Percentiles rank a stretch among this genome's conserved stretches.
Evolutionary conservation across 2,113 vertebrate species (phyloP).

Genomic region (Pardalotus punctatus): DNA sequence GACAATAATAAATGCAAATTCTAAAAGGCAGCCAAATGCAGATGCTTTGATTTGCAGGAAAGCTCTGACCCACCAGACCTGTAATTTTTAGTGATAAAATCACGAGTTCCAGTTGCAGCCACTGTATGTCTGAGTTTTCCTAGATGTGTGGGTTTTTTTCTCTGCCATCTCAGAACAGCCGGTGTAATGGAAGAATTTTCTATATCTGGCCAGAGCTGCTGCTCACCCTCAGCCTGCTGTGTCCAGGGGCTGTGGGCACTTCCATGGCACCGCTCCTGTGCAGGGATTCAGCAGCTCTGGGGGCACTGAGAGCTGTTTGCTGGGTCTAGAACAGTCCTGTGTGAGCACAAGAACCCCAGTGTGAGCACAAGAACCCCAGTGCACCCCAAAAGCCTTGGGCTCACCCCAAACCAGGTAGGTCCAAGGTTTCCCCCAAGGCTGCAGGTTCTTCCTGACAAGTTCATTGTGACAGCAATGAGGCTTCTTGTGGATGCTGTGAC

Average conservation of each 20-base stretch:
- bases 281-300: not conserved
- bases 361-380: too few species aligned
- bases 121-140: not conserved
- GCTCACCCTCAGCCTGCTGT: not conserved
- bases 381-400: not conserved
- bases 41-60: not conserved
- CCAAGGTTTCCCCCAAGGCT: not conserved
- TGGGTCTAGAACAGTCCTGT: not conserved
- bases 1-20: not conserved
- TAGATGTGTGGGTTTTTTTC: not conserved
- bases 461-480: not conserved
- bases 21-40: not conserved
- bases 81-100: not conserved
- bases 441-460: not conserved
- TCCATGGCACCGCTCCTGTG: not conserved
- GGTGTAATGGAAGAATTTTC: not conserved
- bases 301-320: not conserved
- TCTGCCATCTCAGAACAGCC: not conserved
- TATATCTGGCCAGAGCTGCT: not conserved
- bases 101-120: not conserved
- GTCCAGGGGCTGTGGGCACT: not conserved
- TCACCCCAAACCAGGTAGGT: not conserved
- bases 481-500: accelerated
- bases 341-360: too few species aligned
- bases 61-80: not conserved